These are phyloP conservation scores for Drosophila aff. DNA, from an alignment of 1,140 invertebrate genomes.

Conservation along the genomic window DNA sequence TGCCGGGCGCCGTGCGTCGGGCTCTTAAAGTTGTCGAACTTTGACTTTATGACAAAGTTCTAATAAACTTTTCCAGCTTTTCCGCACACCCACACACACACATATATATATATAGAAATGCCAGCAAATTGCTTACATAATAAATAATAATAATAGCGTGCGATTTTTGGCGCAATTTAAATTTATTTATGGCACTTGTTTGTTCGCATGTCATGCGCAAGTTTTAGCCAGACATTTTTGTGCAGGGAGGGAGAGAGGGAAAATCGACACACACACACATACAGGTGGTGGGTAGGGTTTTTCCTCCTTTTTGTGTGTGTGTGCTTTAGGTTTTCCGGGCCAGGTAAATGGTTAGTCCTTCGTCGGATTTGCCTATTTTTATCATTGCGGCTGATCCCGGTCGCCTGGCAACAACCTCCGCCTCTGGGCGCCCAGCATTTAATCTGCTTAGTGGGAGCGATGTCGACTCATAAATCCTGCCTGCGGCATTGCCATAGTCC, in stretches of 20 bases:
- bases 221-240: constrained; percentile 49
- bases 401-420: constrained; percentile 58
- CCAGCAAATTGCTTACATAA: constrained; percentile 78
- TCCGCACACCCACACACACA: background rate
- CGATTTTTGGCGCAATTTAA: constrained; percentile 82
- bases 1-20: background rate
- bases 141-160: constrained; percentile 82
- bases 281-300: background rate
- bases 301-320: background rate
- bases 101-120: constrained; percentile 47
- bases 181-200: constrained; percentile 79
- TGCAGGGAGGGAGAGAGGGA: no score
- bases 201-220: constrained; percentile 59
- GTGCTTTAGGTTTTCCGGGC: background rate
- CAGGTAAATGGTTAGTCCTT: constrained; percentile 31
- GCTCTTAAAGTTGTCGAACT: constrained; percentile 54
- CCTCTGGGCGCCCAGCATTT: constrained; percentile 55
- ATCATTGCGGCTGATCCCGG: constrained; percentile 70
- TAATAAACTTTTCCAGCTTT: constrained; percentile 58
- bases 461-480: constrained; percentile 54
- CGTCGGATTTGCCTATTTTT: constrained; percentile 68
- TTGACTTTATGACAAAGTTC: constrained; percentile 72
- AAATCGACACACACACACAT: constrained; percentile 16
- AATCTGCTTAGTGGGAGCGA: constrained; percentile 66
- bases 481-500: constrained; percentile 37